Evolutionary conservation across 2,888 invertebrate species (phyloP).

Genomic region (Tipula vernalis): DNA sequence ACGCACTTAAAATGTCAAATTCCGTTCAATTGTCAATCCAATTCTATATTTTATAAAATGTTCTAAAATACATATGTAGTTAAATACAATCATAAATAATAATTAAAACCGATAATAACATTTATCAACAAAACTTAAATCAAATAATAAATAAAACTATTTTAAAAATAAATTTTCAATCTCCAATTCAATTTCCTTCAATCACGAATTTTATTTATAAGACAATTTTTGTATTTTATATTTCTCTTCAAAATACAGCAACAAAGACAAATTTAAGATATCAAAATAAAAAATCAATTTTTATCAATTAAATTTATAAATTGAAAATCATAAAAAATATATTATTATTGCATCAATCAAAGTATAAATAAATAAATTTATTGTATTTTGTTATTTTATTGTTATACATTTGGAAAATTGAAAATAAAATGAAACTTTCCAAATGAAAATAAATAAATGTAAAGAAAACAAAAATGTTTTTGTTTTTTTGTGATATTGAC

Average conservation of each 20-base stretch:
- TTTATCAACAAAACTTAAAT: not conserved
- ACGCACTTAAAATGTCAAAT: too few species aligned
- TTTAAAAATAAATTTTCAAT: not conserved
- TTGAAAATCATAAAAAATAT: not conserved
- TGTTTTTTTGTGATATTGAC: not conserved
- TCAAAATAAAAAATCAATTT: not conserved
- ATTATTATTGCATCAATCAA: constrained; percentile 4
- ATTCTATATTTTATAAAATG: too few species aligned
- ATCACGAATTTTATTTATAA: not conserved
- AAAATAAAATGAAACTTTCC: not conserved
- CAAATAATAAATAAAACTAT: not conserved
- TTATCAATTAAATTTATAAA: not conserved
- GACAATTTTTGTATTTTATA: not conserved
- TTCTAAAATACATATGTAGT: too few species aligned
- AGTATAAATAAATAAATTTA: not conserved
- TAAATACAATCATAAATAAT: not conserved
- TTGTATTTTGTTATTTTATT: not conserved
- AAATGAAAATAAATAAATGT: not conserved
- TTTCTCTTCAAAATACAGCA: not conserved
- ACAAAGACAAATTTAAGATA: not conserved
- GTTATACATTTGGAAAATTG: not conserved
- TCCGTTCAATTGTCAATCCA: too few species aligned
- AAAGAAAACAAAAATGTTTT: not conserved
- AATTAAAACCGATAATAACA: not conserved
- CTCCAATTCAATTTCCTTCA: not conserved